Base-by-base conservation (phyloP, 2,113 vertebrate genomes). In the human (Homo sapiens) region DNA sequence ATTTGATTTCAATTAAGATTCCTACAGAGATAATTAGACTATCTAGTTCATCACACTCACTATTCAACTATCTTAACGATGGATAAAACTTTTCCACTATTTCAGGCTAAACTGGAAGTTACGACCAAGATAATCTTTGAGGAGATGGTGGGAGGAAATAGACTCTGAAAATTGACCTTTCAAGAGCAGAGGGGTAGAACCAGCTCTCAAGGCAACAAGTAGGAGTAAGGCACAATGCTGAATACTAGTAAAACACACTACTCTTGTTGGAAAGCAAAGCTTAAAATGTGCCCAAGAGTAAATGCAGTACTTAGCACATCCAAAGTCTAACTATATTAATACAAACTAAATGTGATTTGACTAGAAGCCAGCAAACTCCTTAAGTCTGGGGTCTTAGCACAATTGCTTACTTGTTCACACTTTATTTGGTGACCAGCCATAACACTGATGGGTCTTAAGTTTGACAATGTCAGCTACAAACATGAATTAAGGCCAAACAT, bases 1-100 rank as follows among this genome's bases (percentile, higher is more conserved):
- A 66, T 82, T 95, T 88, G 88, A 81, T 93, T 97, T 93, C 96
- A 90, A 87, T 97, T 94, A 96, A 97, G 93, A 96, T 96, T 92
- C 92, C 57, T 87, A 52, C 40, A 48, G 92, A 96, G 86, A 96
- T 95, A 79, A 95, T 95, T 57, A 93, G 81, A 93, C 76, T 8
- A 18, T 89, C 52, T 87, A 66, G 75, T 66, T 79, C 70, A 93
- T 79, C 32, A 89, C 61, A 64, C 59, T 93, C 35, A n/a, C 48
- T 82, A 23, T 35, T 94, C 38, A 43, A 85, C 59, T 84, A 14
- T 79, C 72, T 93, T 82, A 96, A 79, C 40, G 27, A 22, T 32
- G 52, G 50, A 59, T 84, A 83, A 78, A 73, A 93, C 18, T 78
- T 96, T 90, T 89, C 66, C 9, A 38, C 38, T 68, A 14, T 25